These are phyloP conservation scores for Sericinus montela DNA, from an alignment of 2,888 invertebrate genomes.

Conservation along the genomic window DNA sequence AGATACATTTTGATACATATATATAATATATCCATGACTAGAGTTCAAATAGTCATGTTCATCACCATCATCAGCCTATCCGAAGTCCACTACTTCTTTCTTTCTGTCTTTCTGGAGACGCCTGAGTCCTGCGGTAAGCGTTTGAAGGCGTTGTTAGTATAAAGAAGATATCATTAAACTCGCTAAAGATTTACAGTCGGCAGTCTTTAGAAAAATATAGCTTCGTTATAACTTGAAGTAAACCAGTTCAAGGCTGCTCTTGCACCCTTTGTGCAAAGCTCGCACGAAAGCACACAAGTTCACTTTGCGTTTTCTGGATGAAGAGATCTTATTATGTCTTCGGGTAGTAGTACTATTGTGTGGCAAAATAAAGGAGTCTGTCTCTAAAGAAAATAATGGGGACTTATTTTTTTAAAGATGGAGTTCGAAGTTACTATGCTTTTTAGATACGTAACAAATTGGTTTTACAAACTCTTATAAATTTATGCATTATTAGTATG, in stretches of 20 bases:
- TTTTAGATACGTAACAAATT: no score
- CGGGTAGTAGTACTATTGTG: slow-evolving; percentile 12
- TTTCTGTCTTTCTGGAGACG: no score
- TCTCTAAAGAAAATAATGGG: neutral
- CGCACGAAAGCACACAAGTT: slow-evolving; percentile 11
- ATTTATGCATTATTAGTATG: no score
- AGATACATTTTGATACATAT: no score
- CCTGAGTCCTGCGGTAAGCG: no score
- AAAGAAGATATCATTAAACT: slow-evolving; percentile 14
- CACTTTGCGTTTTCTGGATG: slow-evolving; percentile 17
- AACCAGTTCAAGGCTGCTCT: slow-evolving; percentile 19
- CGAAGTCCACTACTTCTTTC: no score
- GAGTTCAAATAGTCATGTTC: no score
- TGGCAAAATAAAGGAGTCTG: slow-evolving; percentile 6
- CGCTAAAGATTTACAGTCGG: slow-evolving; percentile 4
- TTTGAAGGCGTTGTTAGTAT: no score
- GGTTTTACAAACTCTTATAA: neutral
- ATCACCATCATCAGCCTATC: no score
- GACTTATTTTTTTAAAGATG: no score
- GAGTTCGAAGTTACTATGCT: no score
- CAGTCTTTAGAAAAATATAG: slow-evolving; percentile 6
- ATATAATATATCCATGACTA: no score
- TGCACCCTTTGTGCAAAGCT: slow-evolving; percentile 17
- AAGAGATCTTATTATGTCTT: slow-evolving; percentile 13
- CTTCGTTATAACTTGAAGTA: slow-evolving; percentile 17